Evolutionary conservation across 2,888 invertebrate genomes (phyloP).

Genomic region (Orthosia gracilis): DNA sequence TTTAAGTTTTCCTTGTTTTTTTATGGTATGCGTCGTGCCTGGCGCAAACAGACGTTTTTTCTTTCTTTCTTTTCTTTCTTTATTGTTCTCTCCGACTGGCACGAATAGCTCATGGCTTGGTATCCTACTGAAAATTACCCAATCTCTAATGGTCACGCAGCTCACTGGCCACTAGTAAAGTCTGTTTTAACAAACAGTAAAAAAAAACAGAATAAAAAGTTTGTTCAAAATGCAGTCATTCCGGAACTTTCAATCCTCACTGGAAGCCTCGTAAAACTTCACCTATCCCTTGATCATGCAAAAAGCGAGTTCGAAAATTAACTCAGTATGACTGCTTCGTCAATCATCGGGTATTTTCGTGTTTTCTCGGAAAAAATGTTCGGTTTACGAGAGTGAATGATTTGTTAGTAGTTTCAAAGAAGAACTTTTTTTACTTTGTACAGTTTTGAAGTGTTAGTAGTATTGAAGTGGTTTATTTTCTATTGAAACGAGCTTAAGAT

Average conservation of each 20-base stretch:
- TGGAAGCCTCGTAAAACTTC: conserved; percentile 8
- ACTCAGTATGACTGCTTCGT: conserved; percentile 24
- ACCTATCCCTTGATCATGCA: conserved; percentile 15
- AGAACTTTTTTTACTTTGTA: neutral
- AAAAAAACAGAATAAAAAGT: neutral
- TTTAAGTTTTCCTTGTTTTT: too few relatives aligned
- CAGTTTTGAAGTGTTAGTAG: conserved; percentile 39
- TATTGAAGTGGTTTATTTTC: conserved; percentile 12
- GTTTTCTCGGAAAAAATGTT: conserved; percentile 28
- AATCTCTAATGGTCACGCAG: neutral
- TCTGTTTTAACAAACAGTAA: neutral
- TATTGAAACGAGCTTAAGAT: neutral
- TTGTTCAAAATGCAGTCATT: conserved; percentile 2
- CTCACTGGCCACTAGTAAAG: neutral
- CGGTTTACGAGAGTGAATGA: conserved; percentile 36
- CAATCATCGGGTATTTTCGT: conserved; percentile 51
- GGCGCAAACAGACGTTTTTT: too few relatives aligned
- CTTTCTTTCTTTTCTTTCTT: too few relatives aligned
- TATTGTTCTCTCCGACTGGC: too few relatives aligned
- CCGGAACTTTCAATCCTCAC: neutral
- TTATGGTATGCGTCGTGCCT: too few relatives aligned
- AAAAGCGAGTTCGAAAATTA: conserved; percentile 27
- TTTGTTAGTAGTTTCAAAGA: conserved; percentile 40
- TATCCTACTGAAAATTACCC: neutral
- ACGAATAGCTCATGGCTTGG: too few relatives aligned